These are phyloP conservation scores for Protodeltote pygarga DNA, from an alignment of 2,888 invertebrate genomes.

Conservation along the genomic window DNA sequence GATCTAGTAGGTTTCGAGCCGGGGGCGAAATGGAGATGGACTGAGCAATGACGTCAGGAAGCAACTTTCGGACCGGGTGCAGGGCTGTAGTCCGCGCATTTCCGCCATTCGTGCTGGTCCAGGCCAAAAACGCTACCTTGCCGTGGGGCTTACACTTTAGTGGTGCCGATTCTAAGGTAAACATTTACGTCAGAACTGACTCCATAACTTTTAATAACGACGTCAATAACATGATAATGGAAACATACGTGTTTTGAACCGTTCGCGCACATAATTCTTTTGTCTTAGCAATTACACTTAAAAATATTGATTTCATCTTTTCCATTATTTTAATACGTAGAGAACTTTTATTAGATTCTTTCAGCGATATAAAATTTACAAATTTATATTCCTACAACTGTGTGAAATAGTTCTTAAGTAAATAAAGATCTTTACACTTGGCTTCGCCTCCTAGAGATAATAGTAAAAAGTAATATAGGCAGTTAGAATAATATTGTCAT, in stretches of 20 bases:
- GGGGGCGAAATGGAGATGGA: too few species aligned
- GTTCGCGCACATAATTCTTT: constrained; percentile 79
- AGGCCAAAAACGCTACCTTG: too few species aligned
- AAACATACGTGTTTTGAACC: constrained; percentile 62
- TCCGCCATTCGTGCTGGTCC: too few species aligned
- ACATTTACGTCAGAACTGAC: too few species aligned
- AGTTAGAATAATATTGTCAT: too few species aligned
- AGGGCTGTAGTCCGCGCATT: too few species aligned
- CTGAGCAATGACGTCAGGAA: too few species aligned
- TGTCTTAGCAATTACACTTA: constrained; percentile 82
- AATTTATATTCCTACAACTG: constrained; percentile 40
- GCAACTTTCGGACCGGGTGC: too few species aligned
- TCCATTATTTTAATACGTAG: constrained; percentile 62
- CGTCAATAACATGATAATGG: constrained; percentile 57
- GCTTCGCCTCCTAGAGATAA: neutral
- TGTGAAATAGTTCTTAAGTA: constrained; percentile 36
- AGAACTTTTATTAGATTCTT: constrained; percentile 49
- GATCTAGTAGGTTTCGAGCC: too few species aligned
- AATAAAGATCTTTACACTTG: constrained; percentile 3
- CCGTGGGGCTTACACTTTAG: too few species aligned
- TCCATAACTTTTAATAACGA: too few species aligned
- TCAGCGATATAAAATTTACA: constrained; percentile 38
- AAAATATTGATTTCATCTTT: constrained; percentile 83
- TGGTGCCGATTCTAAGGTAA: too few species aligned
- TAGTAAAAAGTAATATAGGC: neutral